Conservation (phyloP, 1,140 invertebrate genomes). For the Orius laevigatus region DNA sequence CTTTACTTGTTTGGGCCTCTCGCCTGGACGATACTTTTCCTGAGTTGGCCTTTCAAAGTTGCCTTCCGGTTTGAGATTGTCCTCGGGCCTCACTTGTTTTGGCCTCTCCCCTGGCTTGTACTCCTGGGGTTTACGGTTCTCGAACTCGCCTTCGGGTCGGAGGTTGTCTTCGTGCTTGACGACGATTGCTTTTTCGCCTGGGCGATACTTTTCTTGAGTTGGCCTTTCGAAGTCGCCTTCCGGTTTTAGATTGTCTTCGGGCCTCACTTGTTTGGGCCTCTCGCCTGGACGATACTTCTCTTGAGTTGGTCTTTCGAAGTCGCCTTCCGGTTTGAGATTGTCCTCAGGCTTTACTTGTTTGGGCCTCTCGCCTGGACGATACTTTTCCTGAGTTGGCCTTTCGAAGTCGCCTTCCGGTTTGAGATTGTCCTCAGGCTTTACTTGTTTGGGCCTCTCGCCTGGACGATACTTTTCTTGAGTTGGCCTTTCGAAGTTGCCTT, state of each 20-base stretch:
- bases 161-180: constrained; percentile 33
- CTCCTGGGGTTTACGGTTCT: constrained; percentile 21
- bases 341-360: constrained; percentile 30
- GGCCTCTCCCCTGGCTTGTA: constrained; percentile 24
- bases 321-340: constrained; percentile 44
- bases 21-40: constrained; percentile 25
- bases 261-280: constrained; percentile 27
- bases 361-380: constrained; percentile 20
- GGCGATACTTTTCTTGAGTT: constrained; percentile 23
- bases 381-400: constrained; percentile 22
- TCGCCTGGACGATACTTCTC: not conserved
- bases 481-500: constrained; percentile 33
- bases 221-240: constrained; percentile 36
- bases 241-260: constrained; percentile 35
- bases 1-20: constrained; percentile 24
- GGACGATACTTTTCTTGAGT: constrained; percentile 26
- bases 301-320: constrained; percentile 35
- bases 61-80: constrained; percentile 35
- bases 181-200: constrained; percentile 23
- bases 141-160: constrained; percentile 27
- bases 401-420: constrained; percentile 42
- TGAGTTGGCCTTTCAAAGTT: constrained; percentile 26
- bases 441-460: constrained; percentile 37
- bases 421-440: constrained; percentile 42
- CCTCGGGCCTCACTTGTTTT: constrained; percentile 24